Evolutionary conservation across 2,797 vertebrate genomes (phyloP), one percentile per base, ranked within the genome.

Genomic region (Vireo griseus): DNA sequence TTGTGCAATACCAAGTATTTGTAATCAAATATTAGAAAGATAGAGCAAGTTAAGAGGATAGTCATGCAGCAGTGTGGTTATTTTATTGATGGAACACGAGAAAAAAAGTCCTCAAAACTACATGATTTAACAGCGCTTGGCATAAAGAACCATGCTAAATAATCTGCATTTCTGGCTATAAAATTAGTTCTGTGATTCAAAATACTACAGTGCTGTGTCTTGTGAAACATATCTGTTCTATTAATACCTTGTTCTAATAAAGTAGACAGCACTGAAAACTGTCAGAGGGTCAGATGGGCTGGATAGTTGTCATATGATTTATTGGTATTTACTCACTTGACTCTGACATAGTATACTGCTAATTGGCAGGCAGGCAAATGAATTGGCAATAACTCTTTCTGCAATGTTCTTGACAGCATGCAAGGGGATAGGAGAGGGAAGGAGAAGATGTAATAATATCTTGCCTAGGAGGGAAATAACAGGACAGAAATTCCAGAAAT

Each of bases 341-440:
- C 68, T 95, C 81, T 88, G 86, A 95, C 61, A 86, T 21, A 57
- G 48, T 63, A 42, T 75, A 54, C 40, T 71, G 88, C 86, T 95
- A 96, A 95, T 89, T 95, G 92, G 81, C 90, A 95, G 63, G 59
- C 89, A 94, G 54, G 85, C 90, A 94, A 87, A 94, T 68, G 78
- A 85, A 87, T 83, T 91, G 81, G 90, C 88, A 90, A 19, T 93
- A 87, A 82, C 47, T 95, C 75, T 88, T 88, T 31, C 50, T 51
- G 57, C 39, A 54, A 7, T 42, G 25, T 26, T 86, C 57, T 90
- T 74, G 35, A 90, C 68, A 82, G 68, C 71, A 54, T 77, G 63
- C 39, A 51, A 87, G 33, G 44, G 50, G 55, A 68, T 0, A 1
- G 52, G 69, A 86, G 35, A 86, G 45, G 25, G 59, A 91, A 87